Percentiles rank a stretch among this genome's conserved stretches.
These are phyloP conservation scores for Macheiramphus alcinus DNA, from an alignment of 2,113 vertebrate genomes.

Conservation along the genomic window DNA sequence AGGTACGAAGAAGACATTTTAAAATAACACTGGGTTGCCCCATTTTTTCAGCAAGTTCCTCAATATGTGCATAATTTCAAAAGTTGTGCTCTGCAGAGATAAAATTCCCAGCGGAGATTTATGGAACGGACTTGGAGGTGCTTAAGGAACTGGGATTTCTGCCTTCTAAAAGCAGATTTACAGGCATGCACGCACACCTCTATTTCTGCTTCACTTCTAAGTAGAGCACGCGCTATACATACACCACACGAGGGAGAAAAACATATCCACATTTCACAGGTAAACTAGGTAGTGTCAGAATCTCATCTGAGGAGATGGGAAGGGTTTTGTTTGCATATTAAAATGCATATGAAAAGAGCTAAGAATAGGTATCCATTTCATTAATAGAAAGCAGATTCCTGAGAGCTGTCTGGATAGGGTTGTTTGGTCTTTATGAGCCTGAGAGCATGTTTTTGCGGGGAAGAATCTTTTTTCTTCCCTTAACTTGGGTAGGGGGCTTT, in stretches of 20 bases:
- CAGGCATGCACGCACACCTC: accelerated
- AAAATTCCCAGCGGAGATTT: neutral
- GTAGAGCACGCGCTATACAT: neutral
- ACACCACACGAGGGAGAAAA: neutral
- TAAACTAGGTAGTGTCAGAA: neutral
- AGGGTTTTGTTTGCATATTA: neutral
- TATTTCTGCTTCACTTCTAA: neutral
- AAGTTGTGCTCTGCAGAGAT: neutral
- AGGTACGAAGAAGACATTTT: neutral
- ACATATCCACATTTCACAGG: neutral
- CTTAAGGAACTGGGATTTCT: neutral
- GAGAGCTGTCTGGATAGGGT: neutral
- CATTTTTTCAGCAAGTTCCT: neutral
- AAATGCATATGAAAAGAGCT: neutral
- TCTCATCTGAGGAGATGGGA: neutral
- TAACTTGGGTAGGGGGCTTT: neutral
- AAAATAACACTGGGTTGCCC: neutral
- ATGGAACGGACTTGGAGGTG: neutral
- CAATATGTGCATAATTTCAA: neutral
- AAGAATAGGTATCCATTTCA: neutral
- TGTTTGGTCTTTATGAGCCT: neutral
- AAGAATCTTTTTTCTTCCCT: neutral
- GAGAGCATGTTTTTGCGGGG: neutral
- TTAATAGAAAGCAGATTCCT: neutral
- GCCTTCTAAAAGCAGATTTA: neutral